phyloP scores from a whole-genome alignment of 1,140 invertebrate species.

The Ostrea denselamellosa region DNA sequence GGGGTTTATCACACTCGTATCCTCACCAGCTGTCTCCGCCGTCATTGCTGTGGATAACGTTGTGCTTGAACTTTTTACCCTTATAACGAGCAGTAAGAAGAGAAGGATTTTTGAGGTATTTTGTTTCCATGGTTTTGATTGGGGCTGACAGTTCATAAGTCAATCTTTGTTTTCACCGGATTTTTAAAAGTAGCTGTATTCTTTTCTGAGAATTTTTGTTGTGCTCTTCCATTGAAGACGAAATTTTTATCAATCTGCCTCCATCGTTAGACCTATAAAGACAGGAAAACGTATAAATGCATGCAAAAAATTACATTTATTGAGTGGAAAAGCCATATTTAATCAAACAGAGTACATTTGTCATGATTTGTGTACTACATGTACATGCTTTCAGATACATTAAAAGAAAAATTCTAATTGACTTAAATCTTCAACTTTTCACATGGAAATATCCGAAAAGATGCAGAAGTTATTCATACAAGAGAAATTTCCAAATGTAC shows the following conservation, averaged over 20 bases:
- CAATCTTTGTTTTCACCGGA: background rate
- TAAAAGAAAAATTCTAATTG: too few relatives aligned
- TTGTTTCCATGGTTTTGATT: background rate
- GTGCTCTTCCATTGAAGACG: background rate
- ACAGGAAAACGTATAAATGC: background rate
- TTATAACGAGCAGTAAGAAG: slow-evolving; percentile 7
- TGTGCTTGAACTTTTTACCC: slow-evolving; percentile 24
- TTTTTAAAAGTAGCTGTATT: background rate
- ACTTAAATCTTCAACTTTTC: too few relatives aligned
- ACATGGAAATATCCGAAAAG: too few relatives aligned
- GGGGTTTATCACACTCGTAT: background rate
- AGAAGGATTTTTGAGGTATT: background rate
- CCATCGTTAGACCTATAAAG: background rate
- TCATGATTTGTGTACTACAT: too few relatives aligned
- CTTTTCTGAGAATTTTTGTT: background rate
- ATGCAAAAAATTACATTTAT: too few relatives aligned
- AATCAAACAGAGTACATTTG: too few relatives aligned
- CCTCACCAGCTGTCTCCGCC: background rate
- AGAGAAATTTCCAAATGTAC: too few relatives aligned
- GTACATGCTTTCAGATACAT: too few relatives aligned
- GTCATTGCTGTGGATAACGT: background rate
- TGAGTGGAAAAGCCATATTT: too few relatives aligned
- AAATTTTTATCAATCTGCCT: background rate
- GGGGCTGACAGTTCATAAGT: background rate
- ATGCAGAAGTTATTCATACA: too few relatives aligned